Evolutionary conservation across 2,113 vertebrate species (phyloP).

Genomic region (Isichthys henryi): DNA sequence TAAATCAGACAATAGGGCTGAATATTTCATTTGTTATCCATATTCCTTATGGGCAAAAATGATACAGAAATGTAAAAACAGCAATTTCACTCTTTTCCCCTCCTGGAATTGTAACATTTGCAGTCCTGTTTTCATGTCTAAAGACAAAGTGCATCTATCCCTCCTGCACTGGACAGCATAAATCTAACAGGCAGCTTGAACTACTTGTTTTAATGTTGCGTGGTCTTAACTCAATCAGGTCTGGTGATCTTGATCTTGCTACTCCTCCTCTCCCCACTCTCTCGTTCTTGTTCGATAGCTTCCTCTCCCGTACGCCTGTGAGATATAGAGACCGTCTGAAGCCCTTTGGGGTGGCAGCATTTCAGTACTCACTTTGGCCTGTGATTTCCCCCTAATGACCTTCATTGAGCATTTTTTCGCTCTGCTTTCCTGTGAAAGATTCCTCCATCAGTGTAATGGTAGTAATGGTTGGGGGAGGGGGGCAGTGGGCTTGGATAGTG

Average conservation of each 20-base stretch:
- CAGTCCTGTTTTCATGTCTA: conserved; percentile 64
- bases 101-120: conserved; percentile 66
- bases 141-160: conserved; percentile 63
- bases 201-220: conserved; percentile 65
- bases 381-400: conserved; percentile 28
- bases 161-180: conserved; percentile 54
- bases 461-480: conserved; percentile 21
- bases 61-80: conserved; percentile 74
- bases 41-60: conserved; percentile 81
- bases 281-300: not conserved
- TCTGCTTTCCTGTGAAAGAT: conserved; percentile 24
- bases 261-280: conserved; percentile 29
- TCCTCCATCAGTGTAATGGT: conserved; percentile 15
- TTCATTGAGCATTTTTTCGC: conserved; percentile 18
- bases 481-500: conserved; percentile 25
- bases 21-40: conserved; percentile 85
- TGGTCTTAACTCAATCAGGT: conserved; percentile 55
- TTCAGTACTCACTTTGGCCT: conserved; percentile 21
- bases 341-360: conserved; percentile 16
- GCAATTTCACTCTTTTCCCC: conserved; percentile 62
- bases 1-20: conserved; percentile 79
- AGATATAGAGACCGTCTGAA: conserved; percentile 18
- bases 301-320: conserved; percentile 17
- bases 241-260: conserved; percentile 21
- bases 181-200: conserved; percentile 64